These are phyloP conservation scores for Myotis davidii DNA, from an alignment of 2,113 vertebrate species.

Conservation along the genomic window DNA sequence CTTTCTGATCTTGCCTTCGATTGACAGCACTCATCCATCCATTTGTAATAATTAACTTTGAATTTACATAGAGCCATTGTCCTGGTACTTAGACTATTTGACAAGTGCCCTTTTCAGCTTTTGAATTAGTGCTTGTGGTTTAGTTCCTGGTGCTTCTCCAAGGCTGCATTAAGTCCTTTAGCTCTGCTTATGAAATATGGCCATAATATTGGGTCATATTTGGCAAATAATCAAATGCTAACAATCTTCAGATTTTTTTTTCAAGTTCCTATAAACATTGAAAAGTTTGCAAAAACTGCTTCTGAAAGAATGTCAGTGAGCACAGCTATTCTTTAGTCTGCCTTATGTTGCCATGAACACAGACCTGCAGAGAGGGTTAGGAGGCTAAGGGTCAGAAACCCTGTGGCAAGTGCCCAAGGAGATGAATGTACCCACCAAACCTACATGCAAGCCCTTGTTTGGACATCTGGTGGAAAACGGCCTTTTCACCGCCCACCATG, in stretches of 20 bases:
- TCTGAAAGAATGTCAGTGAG: not conserved
- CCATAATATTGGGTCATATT: not conserved
- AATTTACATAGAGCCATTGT: not conserved
- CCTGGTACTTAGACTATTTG: not conserved
- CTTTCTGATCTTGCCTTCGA: not conserved
- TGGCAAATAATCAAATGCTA: slow-evolving; percentile 20
- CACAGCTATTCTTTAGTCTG: slow-evolving; percentile 36
- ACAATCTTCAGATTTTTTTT: slow-evolving; percentile 20
- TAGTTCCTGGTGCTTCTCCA: not conserved
- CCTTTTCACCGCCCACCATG: not conserved
- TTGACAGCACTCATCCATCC: not conserved
- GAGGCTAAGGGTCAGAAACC: not conserved
- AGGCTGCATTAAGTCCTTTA: not conserved
- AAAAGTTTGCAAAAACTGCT: slow-evolving; percentile 1
- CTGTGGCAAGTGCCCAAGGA: not conserved
- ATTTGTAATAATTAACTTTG: not conserved
- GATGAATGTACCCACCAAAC: not conserved
- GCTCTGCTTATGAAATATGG: not conserved
- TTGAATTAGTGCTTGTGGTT: not conserved
- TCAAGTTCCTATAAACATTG: slow-evolving; percentile 45
- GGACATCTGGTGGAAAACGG: not conserved
- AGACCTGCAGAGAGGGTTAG: not conserved
- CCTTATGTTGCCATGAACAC: slow-evolving; percentile 31
- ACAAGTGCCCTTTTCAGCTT: slow-evolving; percentile 15
- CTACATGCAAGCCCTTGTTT: slow-evolving; percentile 1